A percentile compares a stretch with the other conserved stretches of the same genome.
These are phyloP conservation scores for Scotopteryx bipunctaria DNA, from an alignment of 2,888 invertebrate species.

Conservation along the genomic window DNA sequence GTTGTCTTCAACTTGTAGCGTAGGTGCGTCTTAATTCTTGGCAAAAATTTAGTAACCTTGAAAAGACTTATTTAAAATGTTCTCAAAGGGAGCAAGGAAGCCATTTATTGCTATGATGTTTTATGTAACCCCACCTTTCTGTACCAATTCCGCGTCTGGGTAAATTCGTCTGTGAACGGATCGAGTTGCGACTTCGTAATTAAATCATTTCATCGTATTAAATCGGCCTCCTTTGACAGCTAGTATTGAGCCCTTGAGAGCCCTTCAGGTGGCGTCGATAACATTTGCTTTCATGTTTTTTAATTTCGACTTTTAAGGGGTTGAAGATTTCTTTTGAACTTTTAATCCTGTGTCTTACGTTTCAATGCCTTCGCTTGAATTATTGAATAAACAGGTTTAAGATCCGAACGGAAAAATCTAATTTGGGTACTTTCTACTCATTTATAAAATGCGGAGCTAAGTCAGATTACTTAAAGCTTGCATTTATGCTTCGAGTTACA, in stretches of 20 bases:
- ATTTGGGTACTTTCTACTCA: too few relatives aligned
- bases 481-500: too few relatives aligned
- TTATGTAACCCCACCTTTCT: slow-evolving; percentile 20
- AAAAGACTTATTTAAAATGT: neutral
- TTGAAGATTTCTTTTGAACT: slow-evolving; percentile 36
- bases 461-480: too few relatives aligned
- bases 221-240: slow-evolving; percentile 64
- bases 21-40: neutral
- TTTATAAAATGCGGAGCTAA: too few relatives aligned
- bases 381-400: neutral
- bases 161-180: slow-evolving; percentile 37
- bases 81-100: neutral
- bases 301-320: slow-evolving; percentile 48
- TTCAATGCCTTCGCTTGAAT: slow-evolving; percentile 13
- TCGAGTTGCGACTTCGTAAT: slow-evolving; percentile 71
- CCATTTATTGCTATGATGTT: neutral
- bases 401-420: too few relatives aligned
- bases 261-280: slow-evolving; percentile 54
- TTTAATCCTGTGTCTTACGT: slow-evolving; percentile 36
- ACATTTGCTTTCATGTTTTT: slow-evolving; percentile 60
- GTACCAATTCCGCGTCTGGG: slow-evolving; percentile 14
- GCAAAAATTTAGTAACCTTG: neutral
- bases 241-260: slow-evolving; percentile 63
- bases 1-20: slow-evolving; percentile 1
- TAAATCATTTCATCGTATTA: slow-evolving; percentile 73